Evolutionary conservation across 2,797 vertebrate genomes (phyloP), one percentile per base, ranked within the genome.

Genomic region (Phoeniculus purpureus): DNA sequence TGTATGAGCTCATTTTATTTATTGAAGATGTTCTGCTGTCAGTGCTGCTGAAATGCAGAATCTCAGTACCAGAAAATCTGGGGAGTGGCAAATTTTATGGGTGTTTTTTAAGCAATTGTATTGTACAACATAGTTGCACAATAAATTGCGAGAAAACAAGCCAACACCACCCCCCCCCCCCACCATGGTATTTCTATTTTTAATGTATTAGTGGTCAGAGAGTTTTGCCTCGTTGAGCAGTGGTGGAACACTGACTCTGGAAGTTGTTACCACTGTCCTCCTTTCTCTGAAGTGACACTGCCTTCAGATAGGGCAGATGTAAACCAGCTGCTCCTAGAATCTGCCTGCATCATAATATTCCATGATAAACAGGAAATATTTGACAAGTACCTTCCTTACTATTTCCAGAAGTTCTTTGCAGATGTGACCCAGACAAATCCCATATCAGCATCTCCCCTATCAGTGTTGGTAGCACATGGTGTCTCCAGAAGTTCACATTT

Each of bases 281-380:
- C 55, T 75, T 40, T 72, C 79, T 34, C 43, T 60, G 4, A 54
- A 40, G 37, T 55, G 83, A 29, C 73, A 8, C 58, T 66, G 81
- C 82, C 75, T 89, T 61, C 82, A 66, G 59, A 51, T 77, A 58
- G 1, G 40, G 77, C 92, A 92, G 75, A 56, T 84, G 90, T 37
- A 70, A 89, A 85, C 2, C 91, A 94, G 89, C 94, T 93, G 94
- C 86, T 85, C 81, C 67, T 27, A 77, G 72, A 52, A 22, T 37
- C 56, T 71, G 74, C 79, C 73, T 48, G 48, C 84, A 23, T 56
- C 56, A 6, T 8, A 56, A 6, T n/a, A 47, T 8, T 34, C 51
- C 70, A 6, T 47, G 47, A 17, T 6, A 73, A 87, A 71, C 84
- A 80, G 90, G 73, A 91, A 70, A 51, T 68, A 47, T 1, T 64